A percentile compares a stretch with the other conserved stretches of the same genome.
Conservation (phyloP, 1,140 invertebrate species). For the Campoletis sonorensis region DNA sequence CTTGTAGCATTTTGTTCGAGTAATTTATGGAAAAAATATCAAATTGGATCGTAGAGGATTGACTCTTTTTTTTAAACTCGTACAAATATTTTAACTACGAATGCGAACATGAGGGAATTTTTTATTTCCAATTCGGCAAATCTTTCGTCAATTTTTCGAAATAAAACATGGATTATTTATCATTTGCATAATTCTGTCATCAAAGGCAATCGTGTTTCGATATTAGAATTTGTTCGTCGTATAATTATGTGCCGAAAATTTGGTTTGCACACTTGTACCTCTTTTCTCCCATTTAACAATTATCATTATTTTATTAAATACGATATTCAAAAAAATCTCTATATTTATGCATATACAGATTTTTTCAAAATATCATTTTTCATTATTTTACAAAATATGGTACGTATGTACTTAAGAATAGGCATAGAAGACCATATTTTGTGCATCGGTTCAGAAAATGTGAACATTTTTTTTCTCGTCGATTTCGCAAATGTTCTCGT, state of each 20-base stretch:
- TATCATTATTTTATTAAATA: background rate
- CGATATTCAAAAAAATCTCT: background rate
- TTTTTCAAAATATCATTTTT: background rate
- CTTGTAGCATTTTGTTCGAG: background rate
- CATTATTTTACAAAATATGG: background rate
- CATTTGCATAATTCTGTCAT: slow-evolving; percentile 52
- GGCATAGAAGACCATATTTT: slow-evolving; percentile 1
- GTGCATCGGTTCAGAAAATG: background rate
- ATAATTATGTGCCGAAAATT: slow-evolving; percentile 9
- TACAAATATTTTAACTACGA: background rate
- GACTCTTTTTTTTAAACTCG: background rate
- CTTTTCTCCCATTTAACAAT: background rate
- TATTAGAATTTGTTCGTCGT: slow-evolving; percentile 49
- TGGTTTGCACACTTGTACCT: background rate
- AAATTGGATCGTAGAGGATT: background rate
- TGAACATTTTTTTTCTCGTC: background rate
- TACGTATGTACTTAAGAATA: background rate
- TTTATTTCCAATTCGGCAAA: background rate
- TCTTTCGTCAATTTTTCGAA: slow-evolving; percentile 14
- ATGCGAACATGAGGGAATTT: background rate
- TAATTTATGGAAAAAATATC: background rate
- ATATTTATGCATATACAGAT: background rate
- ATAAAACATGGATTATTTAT: slow-evolving; percentile 27
- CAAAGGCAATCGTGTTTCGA: slow-evolving; percentile 59
- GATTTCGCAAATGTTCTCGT: too few relatives aligned